These are phyloP conservation scores for Semibalanus balanoides DNA, from an alignment of 1,140 invertebrate species.

Conservation along the genomic window DNA sequence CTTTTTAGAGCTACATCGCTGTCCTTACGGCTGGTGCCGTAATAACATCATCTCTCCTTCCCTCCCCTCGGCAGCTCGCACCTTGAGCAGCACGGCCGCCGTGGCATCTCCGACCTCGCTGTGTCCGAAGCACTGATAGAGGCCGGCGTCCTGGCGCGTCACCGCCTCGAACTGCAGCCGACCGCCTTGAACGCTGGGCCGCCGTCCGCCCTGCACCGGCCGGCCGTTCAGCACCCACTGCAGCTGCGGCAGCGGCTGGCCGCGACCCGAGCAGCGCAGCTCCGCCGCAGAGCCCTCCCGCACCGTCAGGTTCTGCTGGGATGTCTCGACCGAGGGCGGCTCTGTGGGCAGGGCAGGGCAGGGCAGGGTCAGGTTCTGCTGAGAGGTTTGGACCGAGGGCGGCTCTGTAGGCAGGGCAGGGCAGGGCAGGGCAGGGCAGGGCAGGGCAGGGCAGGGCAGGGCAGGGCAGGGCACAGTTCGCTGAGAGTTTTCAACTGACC, in stretches of 20 bases:
- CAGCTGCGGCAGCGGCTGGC: background rate
- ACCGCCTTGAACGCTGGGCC: background rate
- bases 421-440: no score
- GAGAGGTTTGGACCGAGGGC: no score
- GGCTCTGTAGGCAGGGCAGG: no score
- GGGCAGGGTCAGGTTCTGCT: background rate
- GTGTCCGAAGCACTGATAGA: background rate
- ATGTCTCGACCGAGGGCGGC: background rate
- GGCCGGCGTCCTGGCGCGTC: background rate
- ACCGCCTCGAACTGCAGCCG: background rate
- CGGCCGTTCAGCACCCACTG: slow-evolving; percentile 1
- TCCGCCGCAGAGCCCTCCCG: background rate
- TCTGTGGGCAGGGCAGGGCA: background rate
- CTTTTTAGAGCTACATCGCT: no score
- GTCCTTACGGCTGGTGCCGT: no score
- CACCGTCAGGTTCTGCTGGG: background rate
- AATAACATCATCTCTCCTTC: background rate
- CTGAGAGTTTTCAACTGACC: no score
- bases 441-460: no score
- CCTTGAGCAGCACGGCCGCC: background rate
- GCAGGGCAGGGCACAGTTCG: no score
- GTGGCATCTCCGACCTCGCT: background rate
- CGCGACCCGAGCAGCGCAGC: background rate
- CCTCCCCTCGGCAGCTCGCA: background rate
- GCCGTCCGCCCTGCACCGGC: background rate